Evolutionary conservation across 2,888 invertebrate genomes (phyloP), one percentile per base, ranked within the genome.

Genomic region (Cryptus armator): DNA sequence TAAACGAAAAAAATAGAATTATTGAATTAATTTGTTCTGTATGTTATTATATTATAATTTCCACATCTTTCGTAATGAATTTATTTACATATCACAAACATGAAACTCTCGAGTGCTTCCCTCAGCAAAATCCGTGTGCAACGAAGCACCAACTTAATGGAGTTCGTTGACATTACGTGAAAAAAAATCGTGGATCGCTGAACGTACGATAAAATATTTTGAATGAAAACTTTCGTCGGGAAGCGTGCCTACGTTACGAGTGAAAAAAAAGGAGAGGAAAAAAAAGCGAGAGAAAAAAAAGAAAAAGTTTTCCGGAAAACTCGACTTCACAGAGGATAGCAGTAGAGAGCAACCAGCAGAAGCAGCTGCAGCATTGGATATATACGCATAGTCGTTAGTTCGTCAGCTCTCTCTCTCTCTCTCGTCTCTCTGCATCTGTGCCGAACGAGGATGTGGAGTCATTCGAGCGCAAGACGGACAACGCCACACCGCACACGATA

Each of bases 391-490:
- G 59, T 59, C 29, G 59, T 59, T 59, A 32, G 59, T 29, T 59
- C 59, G 32, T 59, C 59, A 19, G 14, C 29, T 32, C 32, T 37
- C 37, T 37, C 37, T 37, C 9, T 37, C 37, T 37, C 37, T 37
- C 37, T 37, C 37, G 37, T 37, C 37, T 37, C 37, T 37, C 37
- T 37, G 32, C 29, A 32, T 59, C 29, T 12, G 29, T 29, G 59
- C 29, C 19, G 59, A 59, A 32, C 59, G 59, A 59, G 59, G 29
- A 32, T 59, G 59, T 29, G 59, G 59, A 59, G 32, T n/a, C 59
- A 24, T 29, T 10, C 29, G 32, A 29, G 29, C 59, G 32, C 59
- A 29, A 59, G 24, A 14, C 37, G 37, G 37, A 14, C 29, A 24
- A 59, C 59, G 24, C 59, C 59, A 59, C n/a, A 12, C 12, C 29